These are phyloP conservation scores for Petrocephalus zakoni DNA, from an alignment of 2,113 vertebrate species.

Conservation along the genomic window DNA sequence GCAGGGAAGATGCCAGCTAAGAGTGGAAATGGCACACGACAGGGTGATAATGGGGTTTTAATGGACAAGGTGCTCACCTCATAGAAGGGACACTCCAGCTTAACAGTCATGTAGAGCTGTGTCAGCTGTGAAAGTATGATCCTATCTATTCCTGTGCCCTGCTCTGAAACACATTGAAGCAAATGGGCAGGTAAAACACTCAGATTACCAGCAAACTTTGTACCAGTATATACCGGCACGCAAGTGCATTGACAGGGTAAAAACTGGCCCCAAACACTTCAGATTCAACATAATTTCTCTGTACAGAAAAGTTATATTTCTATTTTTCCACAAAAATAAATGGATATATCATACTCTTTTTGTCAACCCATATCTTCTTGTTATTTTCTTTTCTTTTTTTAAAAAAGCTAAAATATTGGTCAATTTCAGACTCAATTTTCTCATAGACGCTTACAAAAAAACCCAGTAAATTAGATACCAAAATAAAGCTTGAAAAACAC, in stretches of 20 bases:
- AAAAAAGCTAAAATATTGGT: not conserved
- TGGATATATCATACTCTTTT: not conserved
- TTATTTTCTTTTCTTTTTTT: too few relatives aligned
- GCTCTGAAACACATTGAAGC: conserved; percentile 70
- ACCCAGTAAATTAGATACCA: not conserved
- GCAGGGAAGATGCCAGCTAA: not conserved
- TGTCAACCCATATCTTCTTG: not conserved
- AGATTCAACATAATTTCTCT: not conserved
- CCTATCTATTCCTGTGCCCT: conserved; percentile 56
- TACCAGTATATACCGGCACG: not conserved
- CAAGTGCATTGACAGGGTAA: not conserved
- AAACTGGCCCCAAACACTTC: not conserved
- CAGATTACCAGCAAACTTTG: too few relatives aligned
- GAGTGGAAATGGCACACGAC: not conserved
- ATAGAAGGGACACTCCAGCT: conserved; percentile 84
- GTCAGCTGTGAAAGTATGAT: conserved; percentile 67
- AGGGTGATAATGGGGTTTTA: too few relatives aligned
- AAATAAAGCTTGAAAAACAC: not conserved
- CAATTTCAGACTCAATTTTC: not conserved
- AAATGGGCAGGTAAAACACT: too few relatives aligned
- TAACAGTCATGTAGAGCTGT: conserved; percentile 76
- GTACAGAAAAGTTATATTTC: not conserved
- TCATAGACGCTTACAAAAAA: not conserved
- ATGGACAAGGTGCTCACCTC: conserved; percentile 50
- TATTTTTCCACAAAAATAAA: not conserved